phyloP scores from a whole-genome alignment of 1,140 invertebrate genomes.

The Wasmannia auropunctata region DNA sequence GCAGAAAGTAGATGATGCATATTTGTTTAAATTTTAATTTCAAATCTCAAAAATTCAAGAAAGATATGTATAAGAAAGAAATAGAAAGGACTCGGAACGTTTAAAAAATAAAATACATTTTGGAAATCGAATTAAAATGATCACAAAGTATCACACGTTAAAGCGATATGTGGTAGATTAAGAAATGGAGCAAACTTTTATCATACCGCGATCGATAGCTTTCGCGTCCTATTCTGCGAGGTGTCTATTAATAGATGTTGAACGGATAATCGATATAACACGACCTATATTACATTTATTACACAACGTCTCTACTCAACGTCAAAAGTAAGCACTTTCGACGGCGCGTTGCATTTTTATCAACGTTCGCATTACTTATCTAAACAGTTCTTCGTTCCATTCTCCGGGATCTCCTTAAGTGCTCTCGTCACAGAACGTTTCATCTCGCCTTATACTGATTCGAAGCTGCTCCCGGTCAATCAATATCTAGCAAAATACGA shows the following conservation, averaged over 20 bases:
- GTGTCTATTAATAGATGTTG: slow-evolving; percentile 48
- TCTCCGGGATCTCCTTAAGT: slow-evolving; percentile 14
- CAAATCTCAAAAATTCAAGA: background rate
- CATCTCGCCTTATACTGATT: background rate
- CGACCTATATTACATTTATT: slow-evolving; percentile 59
- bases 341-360: slow-evolving; percentile 3
- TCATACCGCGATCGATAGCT: slow-evolving; percentile 27
- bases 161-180: background rate
- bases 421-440: slow-evolving; percentile 13
- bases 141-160: background rate
- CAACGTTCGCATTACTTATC: slow-evolving; percentile 10
- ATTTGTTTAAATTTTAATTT: background rate
- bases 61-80: background rate
- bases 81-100: background rate
- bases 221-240: slow-evolving; percentile 36
- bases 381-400: slow-evolving; percentile 20
- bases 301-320: slow-evolving; percentile 33
- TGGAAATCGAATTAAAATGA: background rate
- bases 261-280: slow-evolving; percentile 49
- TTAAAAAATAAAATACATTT: background rate
- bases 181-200: slow-evolving; percentile 42
- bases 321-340: slow-evolving; percentile 27
- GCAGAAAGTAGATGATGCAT: background rate
- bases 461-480: slow-evolving; percentile 21
- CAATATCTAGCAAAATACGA: slow-evolving; percentile 18